Evolutionary conservation across 2,888 invertebrate genomes (phyloP).

Genomic region (Caenorhabditis macrosperma): DNA sequence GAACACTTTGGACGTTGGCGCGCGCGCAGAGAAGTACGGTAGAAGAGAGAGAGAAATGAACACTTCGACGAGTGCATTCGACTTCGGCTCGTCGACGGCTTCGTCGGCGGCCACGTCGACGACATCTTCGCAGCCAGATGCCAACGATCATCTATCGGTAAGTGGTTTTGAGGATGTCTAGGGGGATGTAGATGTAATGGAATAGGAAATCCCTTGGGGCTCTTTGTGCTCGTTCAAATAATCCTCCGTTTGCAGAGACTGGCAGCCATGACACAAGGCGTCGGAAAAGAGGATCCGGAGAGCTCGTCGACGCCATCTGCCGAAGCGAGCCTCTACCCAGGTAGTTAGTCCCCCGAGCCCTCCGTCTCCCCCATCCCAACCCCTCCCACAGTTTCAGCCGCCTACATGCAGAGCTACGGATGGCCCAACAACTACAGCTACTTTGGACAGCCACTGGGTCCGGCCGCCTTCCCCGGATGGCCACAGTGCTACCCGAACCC

Average conservation of each 20-base stretch:
- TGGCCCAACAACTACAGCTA: conserved; percentile 70
- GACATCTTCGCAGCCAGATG: conserved; percentile 61
- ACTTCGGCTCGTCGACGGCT: conserved; percentile 65
- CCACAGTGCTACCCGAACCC: conserved; percentile 72
- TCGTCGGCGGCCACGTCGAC: conserved; percentile 63
- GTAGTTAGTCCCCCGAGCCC: conserved; percentile 36
- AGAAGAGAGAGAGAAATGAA: conserved; percentile 26
- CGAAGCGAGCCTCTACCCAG: conserved; percentile 65
- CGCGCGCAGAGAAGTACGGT: conserved; percentile 34
- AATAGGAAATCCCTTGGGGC: not conserved
- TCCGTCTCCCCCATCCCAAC: not conserved
- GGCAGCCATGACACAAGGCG: conserved; percentile 75
- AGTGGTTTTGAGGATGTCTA: not conserved
- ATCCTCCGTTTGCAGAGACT: conserved; percentile 65
- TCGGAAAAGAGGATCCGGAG: conserved; percentile 71
- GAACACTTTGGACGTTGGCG: not conserved
- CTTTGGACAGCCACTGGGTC: conserved; percentile 70
- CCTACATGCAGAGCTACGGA: conserved; percentile 67
- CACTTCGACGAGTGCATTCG: conserved; percentile 63
- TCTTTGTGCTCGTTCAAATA: conserved; percentile 17
- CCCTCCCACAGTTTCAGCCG: conserved; percentile 54
- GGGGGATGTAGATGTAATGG: too few relatives aligned
- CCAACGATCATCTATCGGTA: conserved; percentile 67
- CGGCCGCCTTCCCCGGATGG: conserved; percentile 70
- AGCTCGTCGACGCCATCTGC: conserved; percentile 57